Percentiles rank a stretch among this genome's conserved stretches.
These are phyloP conservation scores for Micrasema minimum DNA, from an alignment of 1,140 invertebrate genomes.

Conservation along the genomic window DNA sequence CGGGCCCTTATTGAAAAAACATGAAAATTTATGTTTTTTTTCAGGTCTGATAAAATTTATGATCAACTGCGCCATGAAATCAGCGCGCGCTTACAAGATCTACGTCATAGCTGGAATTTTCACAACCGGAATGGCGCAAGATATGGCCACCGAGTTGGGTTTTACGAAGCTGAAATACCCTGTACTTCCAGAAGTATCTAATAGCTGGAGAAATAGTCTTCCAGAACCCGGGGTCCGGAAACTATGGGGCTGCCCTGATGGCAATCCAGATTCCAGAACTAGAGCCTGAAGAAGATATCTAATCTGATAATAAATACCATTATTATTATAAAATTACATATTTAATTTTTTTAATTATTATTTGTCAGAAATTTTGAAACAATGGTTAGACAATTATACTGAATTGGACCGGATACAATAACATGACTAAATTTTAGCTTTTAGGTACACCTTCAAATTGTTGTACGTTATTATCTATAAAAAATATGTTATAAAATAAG, in stretches of 20 bases:
- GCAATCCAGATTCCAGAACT: constrained; percentile 53
- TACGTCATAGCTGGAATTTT: constrained; percentile 68
- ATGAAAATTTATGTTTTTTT: constrained; percentile 48
- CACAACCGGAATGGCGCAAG: constrained; percentile 63
- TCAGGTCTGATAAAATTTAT: constrained; percentile 64
- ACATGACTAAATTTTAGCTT: no score
- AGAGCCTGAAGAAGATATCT: constrained; percentile 42
- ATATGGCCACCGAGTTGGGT: constrained; percentile 62
- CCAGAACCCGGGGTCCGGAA: constrained; percentile 68
- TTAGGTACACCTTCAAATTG: no score
- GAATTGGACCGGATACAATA: no score
- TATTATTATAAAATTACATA: no score
- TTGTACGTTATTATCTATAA: no score
- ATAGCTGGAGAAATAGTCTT: constrained; percentile 67
- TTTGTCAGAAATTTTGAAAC: no score
- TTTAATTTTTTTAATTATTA: no score
- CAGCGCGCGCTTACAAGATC: constrained; percentile 64
- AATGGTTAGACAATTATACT: no score
- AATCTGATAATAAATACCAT: no score
- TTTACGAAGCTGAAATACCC: constrained; percentile 67
- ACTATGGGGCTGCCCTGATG: constrained; percentile 72
- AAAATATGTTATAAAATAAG: no score
- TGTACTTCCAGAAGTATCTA: constrained; percentile 68
- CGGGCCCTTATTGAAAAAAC: neutral
- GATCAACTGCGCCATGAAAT: constrained; percentile 60